Evolutionary conservation across 2,113 vertebrate species (phyloP), one percentile per base, ranked within the genome.

Genomic region (Rhizomys pruinosus): DNA sequence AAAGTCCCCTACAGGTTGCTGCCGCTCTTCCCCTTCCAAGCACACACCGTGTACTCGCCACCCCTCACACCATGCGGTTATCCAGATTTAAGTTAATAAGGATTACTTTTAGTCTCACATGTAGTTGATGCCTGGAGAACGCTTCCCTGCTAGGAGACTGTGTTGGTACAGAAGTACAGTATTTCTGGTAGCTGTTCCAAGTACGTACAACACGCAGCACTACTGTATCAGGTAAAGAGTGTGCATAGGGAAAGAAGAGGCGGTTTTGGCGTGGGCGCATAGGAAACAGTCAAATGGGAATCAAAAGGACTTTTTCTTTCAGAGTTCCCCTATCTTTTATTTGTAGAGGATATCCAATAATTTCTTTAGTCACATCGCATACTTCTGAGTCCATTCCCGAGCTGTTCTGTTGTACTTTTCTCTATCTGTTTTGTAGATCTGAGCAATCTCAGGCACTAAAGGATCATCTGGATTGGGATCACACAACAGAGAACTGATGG

Each of bases 361-460:
- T 99, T 99, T 98, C 98, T 99, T 98, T 98, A 98, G 99, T 99
- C 99, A 99, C 99, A 99, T 99, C 98, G 99, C 99, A 98, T 99
- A 99, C 99, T 99, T 99, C 99, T 99, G 99, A 99, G 99, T 99
- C 99, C 99, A 99, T 99, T 99, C 99, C 98, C 99, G 99, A 99
- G 99, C 99, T 99, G 99, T 99, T 99, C 99, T 99, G 99, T 99
- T 99, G 99, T 99, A 99, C 99, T 99, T 99, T 99, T 99, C 99
- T 99, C 99, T 99, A 99, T 99, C 99, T 99, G 99, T 99, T 99
- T 99, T 99, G 99, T 99, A 99, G 99, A 99, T 99, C 98, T 99
- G 99, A 98, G 99, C 99, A 98, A 99, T 99, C 99, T 99, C 99
- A 94, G 99, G 99, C 99, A 99, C 99, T 99, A 99, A 99, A 97